A percentile compares a stretch with the other conserved stretches of the same genome.
Conservation (phyloP, 2,113 vertebrate species). For the Calidris pygmaea region DNA sequence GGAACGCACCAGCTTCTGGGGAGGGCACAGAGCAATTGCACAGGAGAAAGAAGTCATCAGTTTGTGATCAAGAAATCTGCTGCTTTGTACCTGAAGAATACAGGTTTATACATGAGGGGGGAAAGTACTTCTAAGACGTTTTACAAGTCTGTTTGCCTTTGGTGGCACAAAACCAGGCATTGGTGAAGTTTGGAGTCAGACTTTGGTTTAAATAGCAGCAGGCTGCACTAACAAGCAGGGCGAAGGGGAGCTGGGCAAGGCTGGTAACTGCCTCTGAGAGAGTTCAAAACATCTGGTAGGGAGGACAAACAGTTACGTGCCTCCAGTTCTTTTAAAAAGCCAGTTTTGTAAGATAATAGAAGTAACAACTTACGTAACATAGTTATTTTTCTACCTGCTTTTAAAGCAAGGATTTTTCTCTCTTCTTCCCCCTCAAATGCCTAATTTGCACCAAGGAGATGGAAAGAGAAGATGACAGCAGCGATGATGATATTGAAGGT, state of each 20-base stretch:
- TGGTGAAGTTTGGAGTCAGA: neutral
- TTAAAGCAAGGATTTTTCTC: neutral
- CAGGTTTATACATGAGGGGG: neutral
- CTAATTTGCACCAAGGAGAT: conserved; percentile 22
- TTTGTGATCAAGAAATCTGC: neutral
- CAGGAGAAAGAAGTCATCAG: neutral
- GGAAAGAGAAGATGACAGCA: conserved; percentile 40
- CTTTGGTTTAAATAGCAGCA: neutral
- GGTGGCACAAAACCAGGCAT: neutral
- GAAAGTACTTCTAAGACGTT: too few relatives aligned
- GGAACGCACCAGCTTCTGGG: neutral
- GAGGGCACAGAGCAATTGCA: neutral
- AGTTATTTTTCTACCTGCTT: neutral
- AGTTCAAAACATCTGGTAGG: neutral
- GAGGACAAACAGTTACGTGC: neutral
- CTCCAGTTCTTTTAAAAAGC: neutral
- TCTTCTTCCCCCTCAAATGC: fast-evolving
- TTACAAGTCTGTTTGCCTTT: neutral
- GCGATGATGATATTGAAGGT: conserved; percentile 60
- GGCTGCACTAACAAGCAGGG: neutral
- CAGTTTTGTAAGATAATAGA: neutral
- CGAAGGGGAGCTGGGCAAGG: fast-evolving
- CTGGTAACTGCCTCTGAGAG: neutral
- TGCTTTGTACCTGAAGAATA: neutral
- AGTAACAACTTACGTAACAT: neutral